phyloP scores from a whole-genome alignment of 53 echinoderm and acorn worm genomes.

The Hippasteria phrygiana region DNA sequence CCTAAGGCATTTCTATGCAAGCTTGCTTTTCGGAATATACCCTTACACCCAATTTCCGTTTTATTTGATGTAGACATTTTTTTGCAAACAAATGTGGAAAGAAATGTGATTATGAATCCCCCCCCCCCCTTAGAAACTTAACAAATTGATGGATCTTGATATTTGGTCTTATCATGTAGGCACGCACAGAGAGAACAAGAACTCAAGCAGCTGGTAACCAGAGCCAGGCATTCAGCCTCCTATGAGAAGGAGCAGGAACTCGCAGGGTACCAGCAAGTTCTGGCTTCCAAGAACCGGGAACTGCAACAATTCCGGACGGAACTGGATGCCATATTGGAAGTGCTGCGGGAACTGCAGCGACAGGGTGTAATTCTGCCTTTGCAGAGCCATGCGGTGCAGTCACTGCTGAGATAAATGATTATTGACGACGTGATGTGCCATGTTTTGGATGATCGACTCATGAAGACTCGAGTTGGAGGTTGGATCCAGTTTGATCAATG shows the following conservation, averaged over 20 bases:
- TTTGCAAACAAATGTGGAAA: too few species aligned
- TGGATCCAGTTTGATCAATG: too few species aligned
- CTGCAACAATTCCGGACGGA: conserved; percentile 90
- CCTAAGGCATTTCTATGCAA: too few species aligned
- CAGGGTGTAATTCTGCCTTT: conserved; percentile 92
- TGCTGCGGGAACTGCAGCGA: conserved; percentile 84
- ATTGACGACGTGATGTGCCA: too few species aligned
- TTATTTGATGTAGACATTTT: too few species aligned
- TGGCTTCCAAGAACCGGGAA: conserved; percentile 83
- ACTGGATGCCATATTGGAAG: conserved; percentile 88
- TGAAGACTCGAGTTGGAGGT: too few species aligned
- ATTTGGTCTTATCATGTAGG: conserved; percentile 44
- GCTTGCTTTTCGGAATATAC: too few species aligned
- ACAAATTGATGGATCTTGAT: too few species aligned
- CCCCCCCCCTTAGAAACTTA: too few species aligned
- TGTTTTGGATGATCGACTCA: too few species aligned
- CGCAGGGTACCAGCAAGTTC: conserved; percentile 59
- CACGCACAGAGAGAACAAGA: conserved; percentile 82
- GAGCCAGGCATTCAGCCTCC: conserved; percentile 75
- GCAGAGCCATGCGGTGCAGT: conserved; percentile 65
- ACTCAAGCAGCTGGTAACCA: conserved; percentile 77
- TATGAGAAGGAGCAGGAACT: conserved; percentile 86
- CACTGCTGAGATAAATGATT: conserved; percentile 53
- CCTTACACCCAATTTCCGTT: too few species aligned
- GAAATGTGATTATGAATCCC: too few species aligned